phyloP scores from a whole-genome alignment of 2,113 vertebrate species.

The Saccopteryx leptura region DNA sequence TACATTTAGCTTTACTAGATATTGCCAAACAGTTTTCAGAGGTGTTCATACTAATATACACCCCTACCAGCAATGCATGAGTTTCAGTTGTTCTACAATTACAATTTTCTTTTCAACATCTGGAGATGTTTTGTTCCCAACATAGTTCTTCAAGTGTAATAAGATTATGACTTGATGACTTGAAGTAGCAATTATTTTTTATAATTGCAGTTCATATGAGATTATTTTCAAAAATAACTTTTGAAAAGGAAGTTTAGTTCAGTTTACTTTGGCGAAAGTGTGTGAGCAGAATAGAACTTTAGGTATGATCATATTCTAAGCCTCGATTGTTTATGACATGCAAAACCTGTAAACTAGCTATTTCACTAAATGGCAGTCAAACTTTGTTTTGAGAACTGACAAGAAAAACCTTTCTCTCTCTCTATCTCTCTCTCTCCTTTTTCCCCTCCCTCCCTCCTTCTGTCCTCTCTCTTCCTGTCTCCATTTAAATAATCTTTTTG shows the following conservation, averaged over 20 bases:
- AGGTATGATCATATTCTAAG: background rate
- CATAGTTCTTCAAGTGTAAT: background rate
- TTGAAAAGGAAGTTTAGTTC: background rate
- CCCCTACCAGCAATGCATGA: background rate
- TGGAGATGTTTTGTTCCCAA: background rate
- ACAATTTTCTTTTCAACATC: slow-evolving; percentile 9
- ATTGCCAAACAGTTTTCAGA: background rate
- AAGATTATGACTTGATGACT: slow-evolving; percentile 25
- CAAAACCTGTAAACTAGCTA: background rate
- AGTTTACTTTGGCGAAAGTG: slow-evolving; percentile 9
- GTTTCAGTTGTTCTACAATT: background rate
- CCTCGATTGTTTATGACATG: background rate
- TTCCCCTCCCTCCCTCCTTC: too few species aligned
- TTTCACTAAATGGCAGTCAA: background rate
- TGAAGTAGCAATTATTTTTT: slow-evolving; percentile 56
- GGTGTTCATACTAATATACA: background rate
- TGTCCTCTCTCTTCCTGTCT: background rate
- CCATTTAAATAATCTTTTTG: background rate
- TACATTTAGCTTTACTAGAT: background rate
- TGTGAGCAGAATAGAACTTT: background rate
- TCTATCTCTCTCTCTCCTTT: background rate
- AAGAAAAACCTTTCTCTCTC: background rate
- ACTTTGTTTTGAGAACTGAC: background rate
- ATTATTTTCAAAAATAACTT: slow-evolving; percentile 12
- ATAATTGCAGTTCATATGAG: background rate